phyloP scores from a whole-genome alignment of 1,140 invertebrate genomes.

The Orchesella cincta region DNA sequence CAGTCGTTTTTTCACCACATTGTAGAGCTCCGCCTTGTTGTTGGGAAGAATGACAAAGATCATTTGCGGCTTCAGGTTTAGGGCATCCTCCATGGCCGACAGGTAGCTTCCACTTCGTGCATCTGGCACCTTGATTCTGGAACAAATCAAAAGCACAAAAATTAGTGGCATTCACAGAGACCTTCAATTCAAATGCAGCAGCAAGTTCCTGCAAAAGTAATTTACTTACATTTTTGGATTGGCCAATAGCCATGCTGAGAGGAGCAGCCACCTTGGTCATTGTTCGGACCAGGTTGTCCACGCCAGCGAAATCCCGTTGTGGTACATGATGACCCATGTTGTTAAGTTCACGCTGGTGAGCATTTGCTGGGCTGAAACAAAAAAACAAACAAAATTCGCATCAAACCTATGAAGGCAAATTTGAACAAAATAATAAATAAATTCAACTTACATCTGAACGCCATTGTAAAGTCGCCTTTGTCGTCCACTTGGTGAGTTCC shows the following conservation, averaged over 20 bases:
- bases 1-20: conserved; percentile 59
- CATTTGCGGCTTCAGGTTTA: conserved; percentile 35
- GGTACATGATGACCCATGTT: conserved; percentile 57
- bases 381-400: no score
- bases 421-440: no score
- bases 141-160: neutral
- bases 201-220: no score
- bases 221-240: conserved; percentile 51
- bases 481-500: conserved; percentile 14
- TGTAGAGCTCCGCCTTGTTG: conserved; percentile 53
- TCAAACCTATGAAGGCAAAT: no score
- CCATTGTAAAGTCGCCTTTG: conserved; percentile 44
- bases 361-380: conserved; percentile 48
- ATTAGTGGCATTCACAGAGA: no score
- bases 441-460: conserved; percentile 36
- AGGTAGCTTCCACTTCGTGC: neutral
- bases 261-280: neutral
- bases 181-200: no score
- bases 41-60: conserved; percentile 49
- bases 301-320: conserved; percentile 59
- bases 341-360: conserved; percentile 50
- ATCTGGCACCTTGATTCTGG: neutral
- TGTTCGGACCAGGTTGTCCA: neutral
- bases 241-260: conserved; percentile 37
- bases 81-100: neutral